Conservation (phyloP, 53 echinoderm and acorn worm species). For the Hippasteria phrygiana region DNA sequence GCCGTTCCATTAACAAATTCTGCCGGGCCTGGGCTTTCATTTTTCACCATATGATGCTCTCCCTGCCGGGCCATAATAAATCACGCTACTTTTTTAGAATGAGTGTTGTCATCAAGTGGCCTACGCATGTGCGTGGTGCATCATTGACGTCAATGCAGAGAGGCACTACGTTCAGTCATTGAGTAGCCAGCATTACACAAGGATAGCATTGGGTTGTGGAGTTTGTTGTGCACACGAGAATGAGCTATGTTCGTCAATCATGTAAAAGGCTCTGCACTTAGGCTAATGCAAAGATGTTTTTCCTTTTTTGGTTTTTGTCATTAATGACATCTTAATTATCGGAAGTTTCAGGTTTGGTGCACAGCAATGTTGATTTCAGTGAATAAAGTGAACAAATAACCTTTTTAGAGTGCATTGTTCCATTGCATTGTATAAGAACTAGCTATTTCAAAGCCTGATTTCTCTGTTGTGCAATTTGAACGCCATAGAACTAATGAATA, state of each 20-base stretch:
- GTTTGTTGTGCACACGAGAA: background rate
- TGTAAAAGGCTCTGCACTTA: background rate
- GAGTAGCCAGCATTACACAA: background rate
- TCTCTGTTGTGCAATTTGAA: too few relatives aligned
- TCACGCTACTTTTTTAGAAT: background rate
- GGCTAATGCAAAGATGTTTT: too few relatives aligned
- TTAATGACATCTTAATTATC: too few relatives aligned
- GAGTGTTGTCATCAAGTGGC: too few relatives aligned
- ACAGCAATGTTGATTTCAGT: too few relatives aligned
- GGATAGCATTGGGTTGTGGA: background rate
- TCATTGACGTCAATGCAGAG: slow-evolving; percentile 41
- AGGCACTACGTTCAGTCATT: background rate
- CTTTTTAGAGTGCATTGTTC: too few relatives aligned
- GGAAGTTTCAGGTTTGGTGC: too few relatives aligned
- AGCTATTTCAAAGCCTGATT: too few relatives aligned
- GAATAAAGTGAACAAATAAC: too few relatives aligned
- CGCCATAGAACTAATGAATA: too few relatives aligned
- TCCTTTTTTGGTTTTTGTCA: too few relatives aligned
- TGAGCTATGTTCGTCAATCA: background rate
- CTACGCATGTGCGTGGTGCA: background rate
- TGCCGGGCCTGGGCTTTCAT: background rate
- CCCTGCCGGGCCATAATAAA: background rate
- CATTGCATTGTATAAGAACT: too few relatives aligned
- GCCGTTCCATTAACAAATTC: background rate
- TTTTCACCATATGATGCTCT: background rate